A percentile compares a stretch with the other conserved stretches of the same genome.
These are phyloP conservation scores for Heliopora coerulea DNA, from an alignment of 92 coral and sea anemone species.

Conservation along the genomic window DNA sequence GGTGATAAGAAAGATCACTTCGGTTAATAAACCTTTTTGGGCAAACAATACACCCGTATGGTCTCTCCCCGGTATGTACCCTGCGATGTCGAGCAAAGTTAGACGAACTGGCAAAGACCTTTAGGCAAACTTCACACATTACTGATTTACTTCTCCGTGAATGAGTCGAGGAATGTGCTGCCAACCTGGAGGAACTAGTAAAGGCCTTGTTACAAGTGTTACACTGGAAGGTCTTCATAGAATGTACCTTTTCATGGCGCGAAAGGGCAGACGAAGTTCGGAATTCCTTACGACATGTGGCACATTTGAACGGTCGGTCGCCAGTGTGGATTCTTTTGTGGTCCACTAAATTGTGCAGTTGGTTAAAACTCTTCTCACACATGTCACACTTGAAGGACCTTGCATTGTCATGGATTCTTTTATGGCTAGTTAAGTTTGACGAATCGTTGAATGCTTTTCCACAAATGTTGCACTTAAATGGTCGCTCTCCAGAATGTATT, in stretches of 20 bases:
- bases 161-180: slow-evolving; percentile 41
- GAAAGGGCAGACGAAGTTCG: slow-evolving; percentile 30
- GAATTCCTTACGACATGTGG: slow-evolving; percentile 27
- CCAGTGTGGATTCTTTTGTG: slow-evolving; percentile 29
- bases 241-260: slow-evolving; percentile 42
- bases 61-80: slow-evolving; percentile 14
- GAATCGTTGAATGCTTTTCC: slow-evolving; percentile 13
- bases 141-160: slow-evolving; percentile 8
- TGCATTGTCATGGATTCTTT: neutral
- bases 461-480: neutral
- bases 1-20: slow-evolving; percentile 7
- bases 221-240: slow-evolving; percentile 44
- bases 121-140: slow-evolving; percentile 40
- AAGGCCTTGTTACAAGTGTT: slow-evolving; percentile 43
- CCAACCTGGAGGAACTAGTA: slow-evolving; percentile 30
- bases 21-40: neutral
- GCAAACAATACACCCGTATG: slow-evolving; percentile 6
- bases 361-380: neutral
- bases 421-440: neutral
- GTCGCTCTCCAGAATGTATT: no score
- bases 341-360: neutral
- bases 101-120: slow-evolving; percentile 17
- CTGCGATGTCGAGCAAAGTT: neutral
- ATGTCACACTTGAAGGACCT: neutral
- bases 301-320: slow-evolving; percentile 48